Conservation (phyloP, 92 coral and sea anemone species). For the Montipora capitata region DNA sequence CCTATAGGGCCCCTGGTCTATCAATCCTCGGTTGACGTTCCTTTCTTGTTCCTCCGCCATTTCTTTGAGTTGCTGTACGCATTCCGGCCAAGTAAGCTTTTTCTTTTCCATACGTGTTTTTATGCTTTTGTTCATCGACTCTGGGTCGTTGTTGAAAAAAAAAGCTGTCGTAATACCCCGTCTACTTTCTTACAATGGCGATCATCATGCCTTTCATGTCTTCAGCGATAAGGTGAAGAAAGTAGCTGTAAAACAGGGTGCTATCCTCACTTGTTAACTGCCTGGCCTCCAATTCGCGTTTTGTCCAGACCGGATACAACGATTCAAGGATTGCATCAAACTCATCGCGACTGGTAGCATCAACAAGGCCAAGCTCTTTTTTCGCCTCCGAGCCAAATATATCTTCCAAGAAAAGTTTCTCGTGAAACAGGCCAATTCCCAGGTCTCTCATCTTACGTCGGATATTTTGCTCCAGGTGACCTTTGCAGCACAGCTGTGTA, state of each 20-base stretch:
- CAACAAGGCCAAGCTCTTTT: too few relatives aligned
- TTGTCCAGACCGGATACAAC: too few relatives aligned
- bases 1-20: neutral
- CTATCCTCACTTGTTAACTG: too few relatives aligned
- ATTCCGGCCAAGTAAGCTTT: neutral
- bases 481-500: too few relatives aligned
- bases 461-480: too few relatives aligned
- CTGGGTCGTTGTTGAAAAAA: slow-evolving; percentile 5
- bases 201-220: slow-evolving; percentile 9
- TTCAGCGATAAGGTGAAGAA: neutral
- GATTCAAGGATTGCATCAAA: too few relatives aligned
- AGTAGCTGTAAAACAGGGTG: neutral
- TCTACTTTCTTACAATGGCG: neutral
- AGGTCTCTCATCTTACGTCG: too few relatives aligned
- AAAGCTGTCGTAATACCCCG: neutral
- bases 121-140: neutral
- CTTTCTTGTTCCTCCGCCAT: slow-evolving; percentile 1
- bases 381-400: too few relatives aligned
- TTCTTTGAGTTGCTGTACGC: slow-evolving; percentile 1
- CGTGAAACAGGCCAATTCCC: too few relatives aligned
- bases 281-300: too few relatives aligned
- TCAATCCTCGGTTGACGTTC: neutral
- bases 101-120: neutral
- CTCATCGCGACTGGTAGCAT: too few relatives aligned
- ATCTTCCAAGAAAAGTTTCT: too few relatives aligned